These are phyloP conservation scores for Phallusia fumigata DNA, from an alignment of 23 tunicate species.

Conservation along the genomic window DNA sequence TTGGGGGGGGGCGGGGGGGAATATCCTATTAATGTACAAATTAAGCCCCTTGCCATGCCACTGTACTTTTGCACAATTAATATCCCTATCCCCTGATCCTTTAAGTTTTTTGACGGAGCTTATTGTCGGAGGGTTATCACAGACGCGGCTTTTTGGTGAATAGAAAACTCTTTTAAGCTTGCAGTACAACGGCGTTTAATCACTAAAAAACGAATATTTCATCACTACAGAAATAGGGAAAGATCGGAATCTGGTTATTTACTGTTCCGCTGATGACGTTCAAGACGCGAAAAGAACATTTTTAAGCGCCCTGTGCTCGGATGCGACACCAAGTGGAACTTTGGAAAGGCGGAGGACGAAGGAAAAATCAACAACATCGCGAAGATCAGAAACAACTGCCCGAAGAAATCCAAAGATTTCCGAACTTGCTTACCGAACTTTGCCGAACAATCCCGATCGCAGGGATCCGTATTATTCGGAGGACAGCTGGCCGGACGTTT, in stretches of 20 bases:
- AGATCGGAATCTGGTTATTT: conserved; percentile 40
- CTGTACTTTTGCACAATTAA: no score
- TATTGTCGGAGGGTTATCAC: no score
- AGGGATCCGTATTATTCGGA: not conserved
- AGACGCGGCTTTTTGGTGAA: no score
- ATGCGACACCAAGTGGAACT: conserved; percentile 7
- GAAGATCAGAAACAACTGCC: not conserved
- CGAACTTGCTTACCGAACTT: not conserved
- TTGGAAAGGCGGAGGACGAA: not conserved
- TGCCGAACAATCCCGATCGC: not conserved
- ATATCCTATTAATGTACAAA: no score
- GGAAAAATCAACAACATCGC: not conserved
- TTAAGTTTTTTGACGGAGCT: no score
- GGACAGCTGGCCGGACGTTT: conserved; percentile 3
- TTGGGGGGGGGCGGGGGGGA: no score
- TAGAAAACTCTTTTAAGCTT: no score
- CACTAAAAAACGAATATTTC: no score
- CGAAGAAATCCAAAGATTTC: not conserved
- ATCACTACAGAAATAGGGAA: conserved; percentile 31
- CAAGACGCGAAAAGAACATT: conserved; percentile 44
- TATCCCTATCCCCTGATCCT: no score
- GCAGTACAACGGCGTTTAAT: no score
- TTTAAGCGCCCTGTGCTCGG: conserved; percentile 28
- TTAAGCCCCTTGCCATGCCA: no score
- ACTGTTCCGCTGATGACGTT: conserved; percentile 41